Evolutionary conservation across 2,888 invertebrate genomes (phyloP).

Genomic region (Sericinus montela): DNA sequence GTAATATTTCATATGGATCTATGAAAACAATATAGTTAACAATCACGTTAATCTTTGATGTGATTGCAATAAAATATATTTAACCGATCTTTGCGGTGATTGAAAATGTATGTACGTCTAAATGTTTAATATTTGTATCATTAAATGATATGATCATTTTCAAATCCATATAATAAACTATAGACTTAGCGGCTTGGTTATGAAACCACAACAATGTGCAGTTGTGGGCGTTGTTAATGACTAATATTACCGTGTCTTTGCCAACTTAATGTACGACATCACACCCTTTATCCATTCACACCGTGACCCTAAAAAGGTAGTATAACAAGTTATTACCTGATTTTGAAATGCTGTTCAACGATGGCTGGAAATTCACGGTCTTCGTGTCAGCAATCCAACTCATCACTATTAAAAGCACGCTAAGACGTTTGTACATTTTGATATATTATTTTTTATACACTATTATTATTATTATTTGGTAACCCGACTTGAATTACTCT

Average conservation of each 20-base stretch:
- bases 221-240: not conserved
- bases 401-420: conserved; percentile 47
- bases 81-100: too few species aligned
- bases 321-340: conserved; percentile 44
- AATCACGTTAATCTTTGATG: too few species aligned
- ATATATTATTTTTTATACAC: conserved; percentile 11
- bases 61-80: too few species aligned
- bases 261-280: not conserved
- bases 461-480: conserved; percentile 15
- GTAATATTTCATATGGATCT: too few species aligned
- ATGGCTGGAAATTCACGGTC: conserved; percentile 52
- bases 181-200: not conserved
- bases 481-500: not conserved
- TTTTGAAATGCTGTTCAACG: conserved; percentile 46
- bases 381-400: conserved; percentile 54
- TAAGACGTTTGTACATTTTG: conserved; percentile 53
- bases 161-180: too few species aligned
- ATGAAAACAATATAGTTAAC: too few species aligned
- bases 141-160: too few species aligned
- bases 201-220: not conserved
- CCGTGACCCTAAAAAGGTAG: conserved; percentile 1
- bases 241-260: not conserved
- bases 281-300: conserved; percentile 1
- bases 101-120: too few species aligned
- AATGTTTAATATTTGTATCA: too few species aligned